Evolutionary conservation across 1,140 invertebrate genomes (phyloP).

Genomic region (Drosophila micromelanica): DNA sequence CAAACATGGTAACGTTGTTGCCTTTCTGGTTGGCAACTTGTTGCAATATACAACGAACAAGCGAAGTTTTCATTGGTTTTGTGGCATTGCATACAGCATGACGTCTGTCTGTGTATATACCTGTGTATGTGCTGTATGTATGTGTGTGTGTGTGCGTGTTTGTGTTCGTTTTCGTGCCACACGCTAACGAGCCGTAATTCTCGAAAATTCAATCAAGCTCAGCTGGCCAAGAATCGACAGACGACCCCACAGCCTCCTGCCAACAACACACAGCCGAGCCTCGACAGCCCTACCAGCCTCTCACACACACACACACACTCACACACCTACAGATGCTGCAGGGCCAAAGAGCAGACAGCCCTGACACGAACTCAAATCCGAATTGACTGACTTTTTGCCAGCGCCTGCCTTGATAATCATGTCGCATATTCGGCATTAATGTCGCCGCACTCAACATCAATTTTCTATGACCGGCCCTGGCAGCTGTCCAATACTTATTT

Average conservation of each 20-base stretch:
- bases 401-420: conserved; percentile 58
- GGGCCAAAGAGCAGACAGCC: conserved; percentile 19
- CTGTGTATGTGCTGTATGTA: not conserved
- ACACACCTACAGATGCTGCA: not conserved
- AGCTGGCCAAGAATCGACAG: conserved; percentile 46
- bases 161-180: conserved; percentile 55
- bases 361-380: conserved; percentile 24
- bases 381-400: conserved; percentile 32
- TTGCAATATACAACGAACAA: conserved; percentile 65
- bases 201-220: conserved; percentile 79
- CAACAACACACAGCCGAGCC: conserved; percentile 6
- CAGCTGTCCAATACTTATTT: conserved; percentile 61
- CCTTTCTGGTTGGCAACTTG: conserved; percentile 65
- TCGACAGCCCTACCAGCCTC: not conserved
- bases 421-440: conserved; percentile 63
- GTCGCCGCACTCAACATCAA: conserved; percentile 61
- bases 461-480: conserved; percentile 51
- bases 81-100: conserved; percentile 61
- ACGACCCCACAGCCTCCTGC: conserved; percentile 16
- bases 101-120: conserved; percentile 5
- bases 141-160: conserved; percentile 25
- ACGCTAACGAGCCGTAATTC: conserved; percentile 82
- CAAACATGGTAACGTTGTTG: conserved; percentile 27
- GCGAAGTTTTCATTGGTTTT: conserved; percentile 55
- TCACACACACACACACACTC: too few species aligned